Conservation (phyloP, 35 echinoderm and acorn worm species). For the Apostichopus californicus region DNA sequence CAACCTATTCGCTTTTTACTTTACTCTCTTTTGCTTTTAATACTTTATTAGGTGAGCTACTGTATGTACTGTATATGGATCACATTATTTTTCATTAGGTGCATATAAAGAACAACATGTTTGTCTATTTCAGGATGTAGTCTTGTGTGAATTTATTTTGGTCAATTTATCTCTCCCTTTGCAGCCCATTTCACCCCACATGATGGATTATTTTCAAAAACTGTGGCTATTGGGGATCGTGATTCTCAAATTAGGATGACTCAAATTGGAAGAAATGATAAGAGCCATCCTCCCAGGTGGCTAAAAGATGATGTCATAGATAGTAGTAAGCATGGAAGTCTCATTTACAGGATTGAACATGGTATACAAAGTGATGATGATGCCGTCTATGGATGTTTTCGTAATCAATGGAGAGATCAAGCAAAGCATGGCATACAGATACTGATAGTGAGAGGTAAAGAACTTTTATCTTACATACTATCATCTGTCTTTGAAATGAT, state of each 20-base stretch:
- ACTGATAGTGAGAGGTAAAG: no score
- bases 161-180: not conserved
- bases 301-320: not conserved
- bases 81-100: no score
- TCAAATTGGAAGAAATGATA: not conserved
- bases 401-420: not conserved
- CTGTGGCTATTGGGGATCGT: not conserved
- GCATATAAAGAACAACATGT: no score
- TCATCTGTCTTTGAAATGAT: no score
- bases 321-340: not conserved
- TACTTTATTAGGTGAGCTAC: no score
- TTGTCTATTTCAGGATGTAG: no score
- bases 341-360: not conserved
- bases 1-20: no score
- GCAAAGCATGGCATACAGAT: not conserved
- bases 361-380: not conserved
- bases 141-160: no score
- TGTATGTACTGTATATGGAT: no score
- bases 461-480: no score
- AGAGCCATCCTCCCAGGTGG: not conserved
- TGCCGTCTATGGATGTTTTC: not conserved
- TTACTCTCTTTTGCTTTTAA: no score
- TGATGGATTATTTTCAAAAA: not conserved
- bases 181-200: not conserved
- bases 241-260: not conserved